phyloP scores from a whole-genome alignment of 2,797 vertebrate species.

The Leptatherina wallacei region DNA sequence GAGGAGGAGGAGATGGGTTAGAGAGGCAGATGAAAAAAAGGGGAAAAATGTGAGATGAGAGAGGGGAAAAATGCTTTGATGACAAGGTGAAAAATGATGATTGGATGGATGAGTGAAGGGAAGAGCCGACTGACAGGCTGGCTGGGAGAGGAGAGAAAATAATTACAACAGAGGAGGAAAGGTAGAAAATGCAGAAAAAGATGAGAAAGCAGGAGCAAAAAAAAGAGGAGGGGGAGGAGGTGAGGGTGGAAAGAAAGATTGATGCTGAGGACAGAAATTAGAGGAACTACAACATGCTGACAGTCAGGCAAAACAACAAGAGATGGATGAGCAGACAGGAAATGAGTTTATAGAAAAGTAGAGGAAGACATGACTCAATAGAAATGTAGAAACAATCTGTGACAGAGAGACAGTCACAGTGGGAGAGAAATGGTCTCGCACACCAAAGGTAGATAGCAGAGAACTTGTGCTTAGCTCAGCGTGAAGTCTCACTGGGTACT shows the following conservation, averaged over 20 bases:
- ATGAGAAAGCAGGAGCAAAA: background rate
- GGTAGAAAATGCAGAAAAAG: conserved; percentile 7
- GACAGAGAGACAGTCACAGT: conserved; percentile 32
- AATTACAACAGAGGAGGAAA: conserved; percentile 23
- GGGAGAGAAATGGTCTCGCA: conserved; percentile 33
- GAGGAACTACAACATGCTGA: conserved; percentile 55
- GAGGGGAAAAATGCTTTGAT: conserved; percentile 28
- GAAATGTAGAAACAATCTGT: conserved; percentile 51
- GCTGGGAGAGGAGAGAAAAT: conserved; percentile 6
- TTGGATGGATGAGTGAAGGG: conserved; percentile 27
- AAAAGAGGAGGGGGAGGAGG: background rate
- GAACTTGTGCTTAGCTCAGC: conserved; percentile 37
- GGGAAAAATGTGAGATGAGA: conserved; percentile 9
- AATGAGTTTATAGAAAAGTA: conserved; percentile 32
- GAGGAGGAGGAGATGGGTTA: conserved; percentile 4
- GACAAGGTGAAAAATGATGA: conserved; percentile 49
- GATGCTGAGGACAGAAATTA: conserved; percentile 33
- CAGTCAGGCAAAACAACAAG: conserved; percentile 45
- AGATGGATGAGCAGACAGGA: conserved; percentile 51
- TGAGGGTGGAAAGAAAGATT: conserved; percentile 7
- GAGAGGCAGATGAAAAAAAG: conserved; percentile 12
- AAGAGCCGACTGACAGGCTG: conserved; percentile 8
- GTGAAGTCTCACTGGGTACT: conserved; percentile 35
- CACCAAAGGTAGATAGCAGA: conserved; percentile 27
- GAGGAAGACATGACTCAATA: conserved; percentile 48